These are phyloP conservation scores for Platalea minor DNA, from an alignment of 2,797 vertebrate genomes.

Conservation along the genomic window DNA sequence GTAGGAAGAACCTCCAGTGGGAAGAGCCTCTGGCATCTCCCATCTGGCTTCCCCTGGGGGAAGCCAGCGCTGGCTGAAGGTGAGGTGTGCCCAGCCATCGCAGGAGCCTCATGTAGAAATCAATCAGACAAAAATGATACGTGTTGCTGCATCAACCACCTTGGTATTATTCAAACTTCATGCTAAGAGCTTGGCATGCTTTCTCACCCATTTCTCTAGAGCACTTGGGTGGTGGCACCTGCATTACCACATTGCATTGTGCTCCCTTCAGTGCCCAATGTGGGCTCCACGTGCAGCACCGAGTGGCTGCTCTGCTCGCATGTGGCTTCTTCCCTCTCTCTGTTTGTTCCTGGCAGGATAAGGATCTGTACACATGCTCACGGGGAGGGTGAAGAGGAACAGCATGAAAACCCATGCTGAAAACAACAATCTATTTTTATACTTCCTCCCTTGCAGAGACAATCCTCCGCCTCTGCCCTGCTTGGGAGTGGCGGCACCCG, in stretches of 20 bases:
- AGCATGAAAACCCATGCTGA: background rate
- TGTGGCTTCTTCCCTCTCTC: background rate
- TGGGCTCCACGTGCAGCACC: rapidly evolving
- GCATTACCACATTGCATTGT: rapidly evolving
- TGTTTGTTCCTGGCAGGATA: background rate
- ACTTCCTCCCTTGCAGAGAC: background rate
- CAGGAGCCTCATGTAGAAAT: background rate
- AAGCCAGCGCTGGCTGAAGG: background rate
- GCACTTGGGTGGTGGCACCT: background rate
- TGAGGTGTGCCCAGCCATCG: background rate
- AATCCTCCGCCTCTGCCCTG: background rate
- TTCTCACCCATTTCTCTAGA: background rate
- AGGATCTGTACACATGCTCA: rapidly evolving
- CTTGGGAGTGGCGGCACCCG: background rate
- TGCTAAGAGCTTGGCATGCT: background rate
- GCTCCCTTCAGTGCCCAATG: background rate
- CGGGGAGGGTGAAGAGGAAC: background rate
- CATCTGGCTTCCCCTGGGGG: background rate
- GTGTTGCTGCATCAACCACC: background rate
- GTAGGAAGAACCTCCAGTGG: no score
- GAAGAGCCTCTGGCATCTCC: background rate
- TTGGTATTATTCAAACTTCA: rapidly evolving
- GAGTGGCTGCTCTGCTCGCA: background rate
- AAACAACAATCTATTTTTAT: constrained; percentile 20
- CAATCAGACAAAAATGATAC: background rate